Evolutionary conservation across 2,113 vertebrate species (phyloP).

Genomic region (Sylvietta virens): DNA sequence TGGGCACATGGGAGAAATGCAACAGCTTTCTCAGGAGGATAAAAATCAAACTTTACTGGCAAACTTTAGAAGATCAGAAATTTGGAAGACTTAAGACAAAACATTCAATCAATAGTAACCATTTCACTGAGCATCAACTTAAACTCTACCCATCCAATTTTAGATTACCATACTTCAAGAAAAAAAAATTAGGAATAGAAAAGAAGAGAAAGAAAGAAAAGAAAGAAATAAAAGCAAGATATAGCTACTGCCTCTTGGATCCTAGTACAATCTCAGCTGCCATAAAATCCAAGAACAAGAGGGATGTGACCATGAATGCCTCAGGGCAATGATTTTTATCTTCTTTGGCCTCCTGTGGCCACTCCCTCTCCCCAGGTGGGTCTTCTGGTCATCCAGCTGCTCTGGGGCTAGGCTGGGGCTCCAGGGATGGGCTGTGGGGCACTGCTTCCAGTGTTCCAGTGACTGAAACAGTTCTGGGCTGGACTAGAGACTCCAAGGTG

Average conservation of each 20-base stretch:
- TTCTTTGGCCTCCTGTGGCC: background rate
- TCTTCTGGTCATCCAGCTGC: background rate
- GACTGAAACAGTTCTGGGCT: background rate
- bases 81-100: background rate
- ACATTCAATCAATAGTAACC: background rate
- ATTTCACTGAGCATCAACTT: background rate
- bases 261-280: background rate
- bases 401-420: background rate
- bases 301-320: background rate
- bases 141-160: background rate
- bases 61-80: background rate
- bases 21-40: background rate
- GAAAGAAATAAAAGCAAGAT: background rate
- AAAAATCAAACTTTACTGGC: background rate
- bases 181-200: background rate
- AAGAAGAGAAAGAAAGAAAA: background rate
- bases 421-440: background rate
- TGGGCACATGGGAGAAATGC: background rate
- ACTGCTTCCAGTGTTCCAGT: background rate
- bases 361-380: fast-evolving
- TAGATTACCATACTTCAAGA: background rate
- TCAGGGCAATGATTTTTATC: background rate
- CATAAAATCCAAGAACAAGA: background rate
- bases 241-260: background rate
- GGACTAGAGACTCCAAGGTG: background rate